Base-by-base conservation (phyloP, 2,797 vertebrate genomes). In the Gadopsis marmoratus region DNA sequence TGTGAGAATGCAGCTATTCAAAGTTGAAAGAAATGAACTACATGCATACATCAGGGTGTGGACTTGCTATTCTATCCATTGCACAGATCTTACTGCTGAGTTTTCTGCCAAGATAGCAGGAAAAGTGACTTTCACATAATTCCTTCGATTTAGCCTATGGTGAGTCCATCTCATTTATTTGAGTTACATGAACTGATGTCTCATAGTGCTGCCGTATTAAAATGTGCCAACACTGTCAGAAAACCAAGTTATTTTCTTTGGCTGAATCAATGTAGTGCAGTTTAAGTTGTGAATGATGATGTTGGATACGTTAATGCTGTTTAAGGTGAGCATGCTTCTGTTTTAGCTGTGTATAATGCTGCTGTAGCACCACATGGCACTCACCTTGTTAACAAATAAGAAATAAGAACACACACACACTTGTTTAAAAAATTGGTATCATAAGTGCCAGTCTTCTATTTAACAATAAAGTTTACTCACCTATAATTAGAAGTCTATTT, bases 371-470 rank as follows among this genome's bases (percentile, higher is more conserved):
- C 5, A 4, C 2, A 12, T 8, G 21, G 19, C 10, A 21, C 17
- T 21, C 21, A 50, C 48, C 48, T 45, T 14, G 43, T 45, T 45
- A 45, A 45, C 35, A 35, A 35, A 35, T 35, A 35, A 35, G 7
- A 35, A 35, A 35, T 35, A 16, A 43, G 5, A 17, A 14, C 7
- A 37, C 8, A 37, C 35, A 37, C 37, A 39, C 12, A 41, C 39
- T 41, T 81, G 21, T 48, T 54, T 14, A 61, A 69, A 72, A 17
- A 69, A 73, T 56, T 48, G 4, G n/a, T 66, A 9, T 26, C 7
- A 48, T 31, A 21, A 51, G 14, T 56, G 55, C 37, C 16, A 48
- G 53, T 23, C 17, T 45, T 70, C 10, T 63, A 14, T 55, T 58
- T n/a, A 29, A 37, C 29, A 45, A 53, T 64, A 61, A 80, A 53